A percentile compares a stretch with the other conserved stretches of the same genome.
phyloP scores from a whole-genome alignment of 2,888 invertebrate species.

The Oscheius sp. region DNA sequence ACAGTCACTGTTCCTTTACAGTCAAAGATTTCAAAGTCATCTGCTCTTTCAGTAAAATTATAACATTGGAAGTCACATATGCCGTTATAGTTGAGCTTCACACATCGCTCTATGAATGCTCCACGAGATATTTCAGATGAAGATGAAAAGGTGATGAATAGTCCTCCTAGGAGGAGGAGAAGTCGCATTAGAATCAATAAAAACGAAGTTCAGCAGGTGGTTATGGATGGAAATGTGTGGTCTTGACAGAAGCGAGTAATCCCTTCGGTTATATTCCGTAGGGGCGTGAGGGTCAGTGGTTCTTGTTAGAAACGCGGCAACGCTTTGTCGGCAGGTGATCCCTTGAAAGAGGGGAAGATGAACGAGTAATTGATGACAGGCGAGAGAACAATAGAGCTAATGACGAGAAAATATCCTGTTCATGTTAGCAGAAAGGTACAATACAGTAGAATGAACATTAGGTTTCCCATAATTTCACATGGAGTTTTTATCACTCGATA shows the following conservation, averaged over 20 bases:
- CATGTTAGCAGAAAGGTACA: no score
- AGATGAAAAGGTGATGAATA: not conserved
- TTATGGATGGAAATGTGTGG: not conserved
- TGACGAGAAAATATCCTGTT: no score
- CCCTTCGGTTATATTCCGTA: not conserved
- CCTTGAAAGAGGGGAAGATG: not conserved
- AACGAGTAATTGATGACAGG: no score
- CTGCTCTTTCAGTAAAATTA: constrained; percentile 1
- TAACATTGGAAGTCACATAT: constrained; percentile 4
- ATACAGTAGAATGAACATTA: no score
- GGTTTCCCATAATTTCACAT: no score
- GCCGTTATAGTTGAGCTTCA: not conserved
- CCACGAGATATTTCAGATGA: not conserved
- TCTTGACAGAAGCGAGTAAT: not conserved
- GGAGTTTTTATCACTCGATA: no score
- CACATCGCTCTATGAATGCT: constrained; percentile 4
- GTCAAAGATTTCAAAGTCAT: constrained; percentile 4
- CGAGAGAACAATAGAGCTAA: no score
- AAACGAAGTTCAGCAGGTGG: not conserved
- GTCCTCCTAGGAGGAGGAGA: not conserved
- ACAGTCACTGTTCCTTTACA: no score
- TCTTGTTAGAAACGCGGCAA: not conserved
- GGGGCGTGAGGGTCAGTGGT: not conserved
- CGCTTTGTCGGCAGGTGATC: constrained; percentile 1
- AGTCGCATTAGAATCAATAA: not conserved